Conservation (phyloP, 1,140 invertebrate species). For the Pseudomyrmex pallidus region DNA sequence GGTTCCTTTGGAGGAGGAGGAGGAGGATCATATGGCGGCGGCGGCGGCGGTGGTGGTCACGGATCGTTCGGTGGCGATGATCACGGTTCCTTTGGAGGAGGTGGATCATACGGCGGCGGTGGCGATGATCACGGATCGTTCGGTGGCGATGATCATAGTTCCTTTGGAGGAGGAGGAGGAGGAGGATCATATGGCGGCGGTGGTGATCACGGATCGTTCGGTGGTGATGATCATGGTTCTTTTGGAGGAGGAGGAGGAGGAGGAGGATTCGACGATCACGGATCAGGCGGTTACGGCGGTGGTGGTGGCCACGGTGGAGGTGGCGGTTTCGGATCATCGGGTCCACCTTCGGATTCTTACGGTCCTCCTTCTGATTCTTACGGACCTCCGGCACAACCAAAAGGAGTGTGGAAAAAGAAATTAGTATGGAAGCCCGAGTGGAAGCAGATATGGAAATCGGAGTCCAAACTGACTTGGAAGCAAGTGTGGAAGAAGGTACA, state of each 20-base stretch:
- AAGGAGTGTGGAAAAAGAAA: slow-evolving; percentile 87
- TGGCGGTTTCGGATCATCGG: slow-evolving; percentile 3
- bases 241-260: neutral
- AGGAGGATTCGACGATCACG: neutral
- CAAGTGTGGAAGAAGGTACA: slow-evolving; percentile 83
- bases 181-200: slow-evolving; percentile 12
- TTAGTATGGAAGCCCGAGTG: slow-evolving; percentile 84
- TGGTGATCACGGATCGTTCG: neutral
- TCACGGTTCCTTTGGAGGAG: neutral
- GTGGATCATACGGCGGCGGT: slow-evolving; percentile 43
- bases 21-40: slow-evolving; percentile 11
- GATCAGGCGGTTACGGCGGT: slow-evolving; percentile 13
- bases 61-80: slow-evolving; percentile 32
- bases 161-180: neutral
- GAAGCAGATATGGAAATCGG: slow-evolving; percentile 84
- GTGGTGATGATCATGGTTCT: neutral
- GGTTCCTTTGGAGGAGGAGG: slow-evolving; percentile 18
- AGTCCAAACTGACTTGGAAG: slow-evolving; percentile 84
- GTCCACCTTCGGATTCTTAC: slow-evolving; percentile 32
- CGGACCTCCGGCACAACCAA: slow-evolving; percentile 82
- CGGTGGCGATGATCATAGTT: slow-evolving; percentile 42
- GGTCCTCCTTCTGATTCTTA: slow-evolving; percentile 68
- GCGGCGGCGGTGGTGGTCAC: slow-evolving; percentile 6
- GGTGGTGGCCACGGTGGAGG: slow-evolving; percentile 17
- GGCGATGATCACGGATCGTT: neutral